Evolutionary conservation across 2,888 invertebrate species (phyloP).

Genomic region (Mythimna ferrago): DNA sequence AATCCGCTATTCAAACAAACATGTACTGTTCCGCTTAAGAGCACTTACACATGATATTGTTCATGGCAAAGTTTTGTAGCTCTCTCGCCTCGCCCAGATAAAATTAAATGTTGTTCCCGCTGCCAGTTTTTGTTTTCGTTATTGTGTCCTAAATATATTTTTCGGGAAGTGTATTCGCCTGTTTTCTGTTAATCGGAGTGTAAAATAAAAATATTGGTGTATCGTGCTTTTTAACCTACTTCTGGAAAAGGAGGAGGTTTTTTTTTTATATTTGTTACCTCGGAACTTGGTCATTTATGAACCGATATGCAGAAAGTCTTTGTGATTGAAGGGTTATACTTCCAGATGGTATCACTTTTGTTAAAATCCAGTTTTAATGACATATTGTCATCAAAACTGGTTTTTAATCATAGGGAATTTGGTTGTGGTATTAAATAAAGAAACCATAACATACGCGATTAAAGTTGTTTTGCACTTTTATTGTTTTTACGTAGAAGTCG

Average conservation of each 20-base stretch:
- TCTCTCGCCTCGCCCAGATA: constrained; percentile 54
- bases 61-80: constrained; percentile 54
- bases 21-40: constrained; percentile 72
- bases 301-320: background rate
- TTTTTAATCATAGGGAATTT: too few species aligned
- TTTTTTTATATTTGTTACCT: background rate
- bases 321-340: background rate
- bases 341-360: too few species aligned
- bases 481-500: too few species aligned
- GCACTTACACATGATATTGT: constrained; percentile 69
- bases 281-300: too few species aligned
- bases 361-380: too few species aligned
- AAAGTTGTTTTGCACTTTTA: too few species aligned
- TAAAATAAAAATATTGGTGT: constrained; percentile 48
- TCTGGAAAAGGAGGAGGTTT: too few species aligned
- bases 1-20: constrained; percentile 83
- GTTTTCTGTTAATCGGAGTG: constrained; percentile 49
- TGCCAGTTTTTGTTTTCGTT: constrained; percentile 60
- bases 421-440: too few species aligned
- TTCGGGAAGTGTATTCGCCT: constrained; percentile 50
- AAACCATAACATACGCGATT: too few species aligned
- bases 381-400: too few species aligned
- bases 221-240: constrained; percentile 10
- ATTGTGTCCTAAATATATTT: constrained; percentile 56
- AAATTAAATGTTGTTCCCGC: constrained; percentile 61